Conservation (phyloP, 2,797 vertebrate genomes). For the Pangasius krempfi region DNA sequence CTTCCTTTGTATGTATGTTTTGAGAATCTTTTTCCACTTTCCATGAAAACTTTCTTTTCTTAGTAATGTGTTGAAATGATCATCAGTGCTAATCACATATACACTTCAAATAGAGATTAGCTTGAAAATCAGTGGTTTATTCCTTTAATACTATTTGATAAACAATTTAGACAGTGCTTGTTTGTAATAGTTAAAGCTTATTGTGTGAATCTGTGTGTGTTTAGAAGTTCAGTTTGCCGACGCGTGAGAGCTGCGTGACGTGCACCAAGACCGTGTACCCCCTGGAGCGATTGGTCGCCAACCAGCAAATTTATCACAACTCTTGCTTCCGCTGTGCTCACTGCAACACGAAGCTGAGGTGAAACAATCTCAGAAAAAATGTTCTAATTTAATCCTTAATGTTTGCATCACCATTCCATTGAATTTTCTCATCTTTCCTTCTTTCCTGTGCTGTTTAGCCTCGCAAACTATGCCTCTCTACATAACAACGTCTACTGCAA, state of each 20-base stretch:
- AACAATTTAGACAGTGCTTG: background rate
- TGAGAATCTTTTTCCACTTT: background rate
- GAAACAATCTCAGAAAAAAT: constrained; percentile 33
- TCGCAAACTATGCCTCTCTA: constrained; percentile 89
- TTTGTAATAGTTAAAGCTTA: background rate
- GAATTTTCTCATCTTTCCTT: background rate
- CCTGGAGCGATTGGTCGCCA: constrained; percentile 93
- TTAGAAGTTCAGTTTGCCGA: constrained; percentile 85
- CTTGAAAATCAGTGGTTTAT: background rate
- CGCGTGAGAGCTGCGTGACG: constrained; percentile 85
- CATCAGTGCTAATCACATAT: too few relatives aligned
- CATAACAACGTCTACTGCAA: constrained; percentile 94
- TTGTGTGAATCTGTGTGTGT: constrained; percentile 17
- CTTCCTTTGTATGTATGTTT: background rate
- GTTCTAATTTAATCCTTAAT: background rate
- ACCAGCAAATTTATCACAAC: constrained; percentile 90
- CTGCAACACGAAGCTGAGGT: constrained; percentile 96
- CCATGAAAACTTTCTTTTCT: background rate
- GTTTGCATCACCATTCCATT: too few relatives aligned
- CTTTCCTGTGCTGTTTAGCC: constrained; percentile 68
- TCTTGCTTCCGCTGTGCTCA: constrained; percentile 94
- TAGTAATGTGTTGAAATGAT: background rate
- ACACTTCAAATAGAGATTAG: background rate
- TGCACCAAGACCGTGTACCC: constrained; percentile 96
- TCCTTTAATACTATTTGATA: background rate